Evolutionary conservation across 1,140 invertebrate species (phyloP), one percentile per base, ranked within the genome.

Genomic region (Drosophila melanogaster): DNA sequence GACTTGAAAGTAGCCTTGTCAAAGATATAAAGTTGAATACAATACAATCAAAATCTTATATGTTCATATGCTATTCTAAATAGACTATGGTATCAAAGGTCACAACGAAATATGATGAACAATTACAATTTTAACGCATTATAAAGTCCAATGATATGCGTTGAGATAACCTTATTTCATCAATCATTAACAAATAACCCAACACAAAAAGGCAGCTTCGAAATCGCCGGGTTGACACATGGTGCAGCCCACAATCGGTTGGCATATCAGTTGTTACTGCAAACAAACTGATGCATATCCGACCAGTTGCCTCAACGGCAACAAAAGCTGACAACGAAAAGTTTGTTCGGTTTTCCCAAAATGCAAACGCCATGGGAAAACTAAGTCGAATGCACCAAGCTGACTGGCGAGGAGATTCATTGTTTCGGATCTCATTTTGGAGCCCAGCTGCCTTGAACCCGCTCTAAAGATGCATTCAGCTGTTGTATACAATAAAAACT

Each of bases 401-500:
- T 47, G 35, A 50, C 44, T 65, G 33, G 59, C 26, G 62, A 64
- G 37, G 59, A 51, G 26, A 44, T n/a, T 12, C 64, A 70, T 70
- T 70, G 66, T 70, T 62, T 17, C 10, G 38, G 10, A 5, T 12
- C 10, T 11, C 24, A 14, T n/a, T 22, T 67, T n/a, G 50, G 43
- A 15, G 19, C 43, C 66, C n/a, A n/a, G 17, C 46, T 51, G 56
- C 70, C 70, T 73, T 73, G 70, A 73, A 73, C 70, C 51, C 70
- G 51, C 67, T 43, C 40, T 56, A 53, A 46, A 67, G 47, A 70
- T 59, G 69, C 56, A 15, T 65, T 46, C 53, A 54, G 30, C 37
- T 71, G 22, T 81, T 85, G 81, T 87, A 79, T 79, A 86, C 79
- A 86, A 73, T 77, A 87, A 87, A 87, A 80, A 77, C 61, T 86